phyloP scores from a whole-genome alignment of 2,888 invertebrate species.

The Phyllotreta cruciferae region DNA sequence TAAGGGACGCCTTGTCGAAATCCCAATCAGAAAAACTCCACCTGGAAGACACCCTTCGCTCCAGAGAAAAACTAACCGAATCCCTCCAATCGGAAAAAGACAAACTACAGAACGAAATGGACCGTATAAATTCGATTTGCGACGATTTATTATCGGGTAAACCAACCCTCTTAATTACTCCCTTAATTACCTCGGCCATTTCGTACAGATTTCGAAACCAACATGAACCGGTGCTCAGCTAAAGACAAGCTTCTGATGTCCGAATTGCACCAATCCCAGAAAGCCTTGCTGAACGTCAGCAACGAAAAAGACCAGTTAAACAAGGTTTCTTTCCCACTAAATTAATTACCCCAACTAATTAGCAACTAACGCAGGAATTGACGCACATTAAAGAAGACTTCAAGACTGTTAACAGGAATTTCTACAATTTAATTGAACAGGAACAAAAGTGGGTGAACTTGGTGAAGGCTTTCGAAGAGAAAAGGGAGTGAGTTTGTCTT shows the following conservation, averaged over 20 bases:
- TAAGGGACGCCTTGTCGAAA: constrained; percentile 29
- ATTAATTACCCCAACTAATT: constrained; percentile 14
- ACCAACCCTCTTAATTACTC: not conserved
- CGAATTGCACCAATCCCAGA: constrained; percentile 43
- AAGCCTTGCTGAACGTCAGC: constrained; percentile 29
- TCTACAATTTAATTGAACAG: constrained; percentile 2
- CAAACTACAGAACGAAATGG: constrained; percentile 41
- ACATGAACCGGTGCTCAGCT: constrained; percentile 38
- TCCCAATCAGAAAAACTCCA: constrained; percentile 31
- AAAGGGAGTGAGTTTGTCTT: constrained; percentile 10
- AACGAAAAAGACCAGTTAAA: constrained; percentile 38
- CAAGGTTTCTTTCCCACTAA: constrained; percentile 14
- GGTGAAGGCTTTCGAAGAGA: constrained; percentile 1
- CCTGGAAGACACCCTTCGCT: constrained; percentile 31
- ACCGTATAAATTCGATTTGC: constrained; percentile 42
- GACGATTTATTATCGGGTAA: constrained; percentile 47
- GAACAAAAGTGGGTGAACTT: not conserved
- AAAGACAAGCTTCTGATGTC: constrained; percentile 44
- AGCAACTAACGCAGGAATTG: constrained; percentile 12
- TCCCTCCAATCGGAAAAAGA: constrained; percentile 41
- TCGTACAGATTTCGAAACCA: constrained; percentile 44
- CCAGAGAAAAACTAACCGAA: constrained; percentile 33
- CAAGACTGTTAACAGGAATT: not conserved
- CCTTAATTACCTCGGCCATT: not conserved
- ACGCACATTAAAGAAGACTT: constrained; percentile 4